Conservation (phyloP, 2,888 invertebrate species). For the Caenorhabditis wallacei region DNA sequence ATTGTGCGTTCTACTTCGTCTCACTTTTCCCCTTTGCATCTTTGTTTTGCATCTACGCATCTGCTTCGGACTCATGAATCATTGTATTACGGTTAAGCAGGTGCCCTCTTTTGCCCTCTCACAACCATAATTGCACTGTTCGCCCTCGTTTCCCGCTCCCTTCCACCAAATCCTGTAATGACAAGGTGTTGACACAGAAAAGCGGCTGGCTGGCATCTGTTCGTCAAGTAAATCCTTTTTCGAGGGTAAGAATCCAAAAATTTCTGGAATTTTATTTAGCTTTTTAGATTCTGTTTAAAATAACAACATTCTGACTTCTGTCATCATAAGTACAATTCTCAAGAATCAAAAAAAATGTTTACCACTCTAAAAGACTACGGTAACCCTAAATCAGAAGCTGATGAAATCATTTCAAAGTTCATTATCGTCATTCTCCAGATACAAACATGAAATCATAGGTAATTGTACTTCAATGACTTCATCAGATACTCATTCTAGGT, state of each 20-base stretch:
- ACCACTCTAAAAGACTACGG: too few relatives aligned
- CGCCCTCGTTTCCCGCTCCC: neutral
- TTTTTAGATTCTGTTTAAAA: too few relatives aligned
- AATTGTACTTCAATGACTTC: neutral
- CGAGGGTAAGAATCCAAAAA: neutral
- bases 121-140: slow-evolving; percentile 59
- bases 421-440: slow-evolving; percentile 1
- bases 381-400: too few relatives aligned
- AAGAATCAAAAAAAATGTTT: too few relatives aligned
- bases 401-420: too few relatives aligned
- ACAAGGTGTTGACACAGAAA: slow-evolving; percentile 49
- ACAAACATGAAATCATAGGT: neutral
- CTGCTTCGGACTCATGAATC: slow-evolving; percentile 37
- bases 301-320: too few relatives aligned
- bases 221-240: neutral
- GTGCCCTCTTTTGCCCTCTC: slow-evolving; percentile 26
- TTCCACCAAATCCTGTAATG: slow-evolving; percentile 51
- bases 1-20: slow-evolving; percentile 38
- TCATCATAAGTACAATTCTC: too few relatives aligned
- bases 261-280: too few relatives aligned
- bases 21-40: slow-evolving; percentile 7
- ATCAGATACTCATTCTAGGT: neutral
- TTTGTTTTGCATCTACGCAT: slow-evolving; percentile 1
- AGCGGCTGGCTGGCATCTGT: slow-evolving; percentile 39
- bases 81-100: slow-evolving; percentile 54